Base-by-base conservation (phyloP, 1,140 invertebrate genomes). In the Microplitis mediator region DNA sequence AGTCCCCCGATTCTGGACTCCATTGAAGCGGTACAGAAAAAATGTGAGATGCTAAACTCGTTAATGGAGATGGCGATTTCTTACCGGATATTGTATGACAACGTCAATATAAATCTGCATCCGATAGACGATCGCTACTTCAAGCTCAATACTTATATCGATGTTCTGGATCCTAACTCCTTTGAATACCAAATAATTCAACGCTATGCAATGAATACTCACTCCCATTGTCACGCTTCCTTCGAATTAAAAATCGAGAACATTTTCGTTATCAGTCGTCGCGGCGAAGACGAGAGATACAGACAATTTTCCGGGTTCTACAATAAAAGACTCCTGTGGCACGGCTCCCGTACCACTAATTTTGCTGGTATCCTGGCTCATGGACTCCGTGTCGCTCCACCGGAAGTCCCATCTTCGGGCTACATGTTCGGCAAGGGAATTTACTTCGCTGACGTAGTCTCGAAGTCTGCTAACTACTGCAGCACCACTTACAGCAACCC, bases 361-460 rank as follows among this genome's bases (percentile, higher is more conserved):
- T 99, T 91, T 88, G 96, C 92, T 71, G 98, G 98, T 76, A 99
- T 99, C 84, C 86, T 99, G 31, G 97, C 95, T 13, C 97, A 99
- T 89, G 98, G 98, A 82, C 89, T 99, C 32, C 90, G 97, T 78
- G 99, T 99, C 81, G 98, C 98, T 62, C 97, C 97, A 1, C 95
- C 95, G 3, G 96, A 98, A 89, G 97, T 96, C 2, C 96, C 96
- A 4, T 91, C 92, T 45, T 96, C 95, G 36, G 97, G 98, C 76
- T 99, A 99, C 87, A 99, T 99, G 98, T 99, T 99, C 86, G 98
- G 98, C 65, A 97, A 97, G 87, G 95, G 94, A 81, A 83, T 94
- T 66, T 99, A 99, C 85, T 99, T 99, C 88, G 97, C 98, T 3
- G 98, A 99, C 85, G 98, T 98, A 96, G 97, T 99, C 0, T 97